These are phyloP conservation scores for Protophormia terraenovae DNA, from an alignment of 2,888 invertebrate genomes.

Conservation along the genomic window DNA sequence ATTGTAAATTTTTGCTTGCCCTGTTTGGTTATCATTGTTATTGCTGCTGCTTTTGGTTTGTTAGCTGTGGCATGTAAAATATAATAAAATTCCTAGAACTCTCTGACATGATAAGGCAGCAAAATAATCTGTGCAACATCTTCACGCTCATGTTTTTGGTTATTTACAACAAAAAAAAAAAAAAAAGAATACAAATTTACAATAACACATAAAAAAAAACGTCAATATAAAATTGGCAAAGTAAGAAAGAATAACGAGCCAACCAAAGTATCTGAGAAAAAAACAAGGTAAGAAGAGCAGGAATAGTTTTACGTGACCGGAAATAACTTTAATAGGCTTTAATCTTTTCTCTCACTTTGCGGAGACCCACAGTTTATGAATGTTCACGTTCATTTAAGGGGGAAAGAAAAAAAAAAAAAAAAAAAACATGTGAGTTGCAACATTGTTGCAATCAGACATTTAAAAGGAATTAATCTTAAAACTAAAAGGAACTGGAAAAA, in stretches of 20 bases:
- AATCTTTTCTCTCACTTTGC: conserved; percentile 25
- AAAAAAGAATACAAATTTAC: no score
- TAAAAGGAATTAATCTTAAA: neutral
- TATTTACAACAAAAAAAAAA: neutral
- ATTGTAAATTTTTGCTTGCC: no score
- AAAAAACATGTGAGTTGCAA: neutral
- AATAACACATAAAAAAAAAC: conserved; percentile 3
- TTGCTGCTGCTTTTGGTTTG: no score
- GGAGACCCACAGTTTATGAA: neutral
- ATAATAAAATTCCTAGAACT: conserved; percentile 60
- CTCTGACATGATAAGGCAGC: conserved; percentile 48
- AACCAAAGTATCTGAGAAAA: no score
- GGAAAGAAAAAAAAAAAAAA: neutral
- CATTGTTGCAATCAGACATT: neutral
- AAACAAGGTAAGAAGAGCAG: conserved; percentile 3
- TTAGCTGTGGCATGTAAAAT: neutral
- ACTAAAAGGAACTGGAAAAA: no score
- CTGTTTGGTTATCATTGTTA: no score
- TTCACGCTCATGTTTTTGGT: conserved; percentile 54
- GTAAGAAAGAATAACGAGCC: conserved; percentile 7
- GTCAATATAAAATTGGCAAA: neutral
- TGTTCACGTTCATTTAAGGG: neutral
- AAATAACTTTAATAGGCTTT: conserved; percentile 63
- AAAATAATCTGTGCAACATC: conserved; percentile 58
- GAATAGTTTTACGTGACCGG: conserved; percentile 65